Percentiles rank a stretch among this genome's conserved stretches.
These are phyloP conservation scores for Porphyrio hochstetteri DNA, from an alignment of 2,113 vertebrate genomes.

Conservation along the genomic window DNA sequence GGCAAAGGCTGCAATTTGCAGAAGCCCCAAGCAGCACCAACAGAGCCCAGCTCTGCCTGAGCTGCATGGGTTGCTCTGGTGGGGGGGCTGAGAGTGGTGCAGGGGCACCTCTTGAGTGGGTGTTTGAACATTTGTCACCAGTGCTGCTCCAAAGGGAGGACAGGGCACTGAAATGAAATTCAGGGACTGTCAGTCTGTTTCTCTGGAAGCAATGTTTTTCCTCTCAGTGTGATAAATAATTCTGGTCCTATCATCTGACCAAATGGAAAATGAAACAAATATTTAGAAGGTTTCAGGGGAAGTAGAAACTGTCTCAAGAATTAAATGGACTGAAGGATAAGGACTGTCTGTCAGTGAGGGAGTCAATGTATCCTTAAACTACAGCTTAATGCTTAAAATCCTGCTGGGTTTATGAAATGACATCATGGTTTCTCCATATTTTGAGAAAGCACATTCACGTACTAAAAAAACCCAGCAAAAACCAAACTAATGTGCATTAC, in stretches of 20 bases:
- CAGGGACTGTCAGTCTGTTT: not conserved
- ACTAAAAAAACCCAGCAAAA: not conserved
- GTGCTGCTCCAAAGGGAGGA: not conserved
- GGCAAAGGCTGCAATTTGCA: not conserved
- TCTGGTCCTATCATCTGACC: not conserved
- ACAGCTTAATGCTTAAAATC: not conserved
- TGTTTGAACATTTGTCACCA: not conserved
- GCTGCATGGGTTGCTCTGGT: rapidly evolving
- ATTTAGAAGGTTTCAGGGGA: not conserved
- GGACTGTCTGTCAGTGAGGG: not conserved
- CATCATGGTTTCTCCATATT: not conserved
- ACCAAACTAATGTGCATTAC: not conserved
- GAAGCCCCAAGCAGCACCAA: not conserved
- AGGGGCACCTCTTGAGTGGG: not conserved
- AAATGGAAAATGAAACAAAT: not conserved
- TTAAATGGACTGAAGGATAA: not conserved
- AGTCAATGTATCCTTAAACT: not conserved
- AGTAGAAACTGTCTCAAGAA: not conserved
- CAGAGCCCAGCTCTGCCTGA: not conserved
- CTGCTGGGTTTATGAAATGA: not conserved
- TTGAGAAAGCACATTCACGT: not conserved
- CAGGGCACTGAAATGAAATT: not conserved
- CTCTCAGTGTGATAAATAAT: not conserved
- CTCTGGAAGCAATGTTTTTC: not conserved
- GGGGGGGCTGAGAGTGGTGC: not conserved